Evolutionary conservation across 2,888 invertebrate species (phyloP), one percentile per base, ranked within the genome.

Genomic region (Eremobia ochroleuca): DNA sequence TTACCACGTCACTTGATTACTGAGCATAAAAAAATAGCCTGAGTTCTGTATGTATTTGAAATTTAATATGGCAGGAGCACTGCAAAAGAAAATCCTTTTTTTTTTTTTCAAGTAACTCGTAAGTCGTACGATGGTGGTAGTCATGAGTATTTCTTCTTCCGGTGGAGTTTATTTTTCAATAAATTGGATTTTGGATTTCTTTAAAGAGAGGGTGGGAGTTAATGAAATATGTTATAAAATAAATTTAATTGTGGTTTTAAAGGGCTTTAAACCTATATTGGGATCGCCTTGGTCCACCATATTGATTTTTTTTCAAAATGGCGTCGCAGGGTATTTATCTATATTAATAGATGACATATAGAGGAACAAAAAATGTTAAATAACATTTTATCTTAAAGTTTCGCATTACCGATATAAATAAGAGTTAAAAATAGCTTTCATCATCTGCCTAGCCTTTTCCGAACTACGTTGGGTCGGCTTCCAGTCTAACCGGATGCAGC

Each of bases 1-100:
- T 82, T 85, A 78, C 87, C 67, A 67, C 77, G 40, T 70, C 82
- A 73, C 73, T 78, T 87, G 55, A 87, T 86, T 85, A 73, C 80
- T 71, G n/a, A 59, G 70, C 64, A 78, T 75, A 78, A 79, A 79
- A 77, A 80, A 78, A 79, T 66, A 64, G 58, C 37, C 18, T 64
- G 58, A 40, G 66, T 79, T 77, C 66, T 66, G 52, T 61, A 43
- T 37, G 40, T 64, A 86, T 81, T 81, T 81, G 52, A 78, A 74
- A 76, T 73, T 73, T 73, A 72, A 77, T 84, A 85, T 37, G 13
- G 49, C 55, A 49, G 58, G 46, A 76, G 31, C n/a, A 49, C 21
- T 69, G 70, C 65, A 66, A 34, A 62, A 34, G 46, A 71, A 34
- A 25, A n/a, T 55, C 40, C 15, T 46, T 71, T 62, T 62, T 73